phyloP scores from a whole-genome alignment of 2,888 invertebrate genomes.

The Geophilus truncorum region DNA sequence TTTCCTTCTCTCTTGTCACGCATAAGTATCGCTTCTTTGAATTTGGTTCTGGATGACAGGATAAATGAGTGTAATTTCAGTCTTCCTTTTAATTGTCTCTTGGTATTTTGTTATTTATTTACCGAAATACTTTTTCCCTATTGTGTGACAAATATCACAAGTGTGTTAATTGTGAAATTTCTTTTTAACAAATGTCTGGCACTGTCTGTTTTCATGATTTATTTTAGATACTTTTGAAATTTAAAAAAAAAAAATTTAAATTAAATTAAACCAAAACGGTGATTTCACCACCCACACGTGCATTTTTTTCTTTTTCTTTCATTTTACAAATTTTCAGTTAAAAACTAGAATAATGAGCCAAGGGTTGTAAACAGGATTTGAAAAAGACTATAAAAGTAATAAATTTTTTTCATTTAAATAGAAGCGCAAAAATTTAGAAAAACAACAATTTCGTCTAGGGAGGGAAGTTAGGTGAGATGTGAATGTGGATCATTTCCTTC shows the following conservation, averaged over 20 bases:
- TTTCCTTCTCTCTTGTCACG: neutral
- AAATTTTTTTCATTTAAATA: neutral
- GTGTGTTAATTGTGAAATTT: no score
- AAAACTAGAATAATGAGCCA: neutral
- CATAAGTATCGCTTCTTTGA: constrained; percentile 8
- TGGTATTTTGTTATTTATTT: neutral
- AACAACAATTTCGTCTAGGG: neutral
- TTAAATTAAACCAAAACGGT: no score
- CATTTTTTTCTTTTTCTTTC: neutral
- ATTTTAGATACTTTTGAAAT: no score
- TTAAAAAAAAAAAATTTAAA: no score
- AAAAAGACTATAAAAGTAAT: neutral
- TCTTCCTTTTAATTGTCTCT: constrained; percentile 25
- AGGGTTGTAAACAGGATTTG: neutral
- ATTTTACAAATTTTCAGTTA: no score
- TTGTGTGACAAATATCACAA: no score
- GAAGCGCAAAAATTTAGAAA: neutral
- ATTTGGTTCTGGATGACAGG: neutral
- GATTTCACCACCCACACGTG: no score
- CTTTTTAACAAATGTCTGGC: no score
- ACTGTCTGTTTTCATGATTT: no score
- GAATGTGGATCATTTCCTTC: constrained; percentile 27
- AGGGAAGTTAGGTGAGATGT: constrained; percentile 25
- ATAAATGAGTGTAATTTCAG: constrained; percentile 15
- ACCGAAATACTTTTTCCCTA: neutral